phyloP scores from a whole-genome alignment of 2,797 vertebrate species.

The Urosaurus nigricauda region DNA sequence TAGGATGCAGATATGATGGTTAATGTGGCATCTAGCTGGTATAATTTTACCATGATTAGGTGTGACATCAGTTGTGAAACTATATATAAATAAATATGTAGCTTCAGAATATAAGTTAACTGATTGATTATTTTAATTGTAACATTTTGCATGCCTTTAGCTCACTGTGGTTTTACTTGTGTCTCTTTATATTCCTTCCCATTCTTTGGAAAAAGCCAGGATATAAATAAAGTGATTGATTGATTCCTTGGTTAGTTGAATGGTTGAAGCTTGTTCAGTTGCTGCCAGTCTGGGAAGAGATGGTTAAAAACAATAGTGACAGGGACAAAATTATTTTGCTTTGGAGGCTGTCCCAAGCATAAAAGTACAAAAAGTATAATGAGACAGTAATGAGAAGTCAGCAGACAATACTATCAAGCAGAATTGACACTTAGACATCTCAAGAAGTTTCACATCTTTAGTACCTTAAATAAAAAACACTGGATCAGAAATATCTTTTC shows the following conservation, averaged over 20 bases:
- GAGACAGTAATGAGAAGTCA: neutral
- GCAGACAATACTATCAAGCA: neutral
- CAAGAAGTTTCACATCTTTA: neutral
- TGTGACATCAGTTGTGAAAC: neutral
- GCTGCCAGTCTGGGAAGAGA: neutral
- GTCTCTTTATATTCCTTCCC: too few species aligned
- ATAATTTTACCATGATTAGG: neutral
- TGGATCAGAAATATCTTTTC: slow-evolving; percentile 5
- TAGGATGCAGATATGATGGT: too few species aligned
- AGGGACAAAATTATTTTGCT: neutral
- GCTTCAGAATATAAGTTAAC: too few species aligned
- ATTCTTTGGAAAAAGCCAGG: too few species aligned
- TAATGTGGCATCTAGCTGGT: too few species aligned
- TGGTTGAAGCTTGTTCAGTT: too few species aligned
- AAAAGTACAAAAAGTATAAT: neutral
- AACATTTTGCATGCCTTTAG: too few species aligned
- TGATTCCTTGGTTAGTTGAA: too few species aligned
- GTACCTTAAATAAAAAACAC: neutral
- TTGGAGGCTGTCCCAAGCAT: neutral
- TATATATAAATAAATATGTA: too few species aligned
- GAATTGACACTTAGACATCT: neutral
- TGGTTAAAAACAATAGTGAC: neutral
- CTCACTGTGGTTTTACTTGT: too few species aligned
- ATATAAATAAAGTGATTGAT: too few species aligned
- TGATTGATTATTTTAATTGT: too few species aligned